Evolutionary conservation across 2,888 invertebrate genomes (phyloP).

Genomic region (Melanotus villosus): DNA sequence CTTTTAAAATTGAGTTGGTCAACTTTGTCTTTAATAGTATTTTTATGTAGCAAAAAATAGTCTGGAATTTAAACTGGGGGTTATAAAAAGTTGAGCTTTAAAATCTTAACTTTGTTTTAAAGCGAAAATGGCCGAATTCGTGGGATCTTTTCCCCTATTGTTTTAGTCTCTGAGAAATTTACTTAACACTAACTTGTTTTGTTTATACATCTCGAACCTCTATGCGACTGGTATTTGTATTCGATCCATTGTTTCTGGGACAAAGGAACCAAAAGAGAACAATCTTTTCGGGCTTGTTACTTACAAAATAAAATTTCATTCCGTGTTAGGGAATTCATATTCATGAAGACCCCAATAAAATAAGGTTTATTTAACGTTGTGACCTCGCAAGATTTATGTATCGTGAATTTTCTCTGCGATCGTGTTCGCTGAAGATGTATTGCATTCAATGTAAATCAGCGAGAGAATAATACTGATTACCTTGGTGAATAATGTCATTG

Average conservation of each 20-base stretch:
- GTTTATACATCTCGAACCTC: constrained; percentile 43
- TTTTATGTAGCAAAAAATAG: constrained; percentile 19
- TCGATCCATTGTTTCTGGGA: constrained; percentile 53
- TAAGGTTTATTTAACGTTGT: constrained; percentile 62
- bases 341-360: constrained; percentile 63
- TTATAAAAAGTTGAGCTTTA: constrained; percentile 24
- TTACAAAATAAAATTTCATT: constrained; percentile 56
- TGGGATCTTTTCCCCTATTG: constrained; percentile 38
- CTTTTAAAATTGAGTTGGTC: constrained; percentile 7
- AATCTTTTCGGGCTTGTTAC: constrained; percentile 51
- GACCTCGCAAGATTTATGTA: constrained; percentile 63
- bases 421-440: constrained; percentile 65
- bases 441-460: constrained; percentile 67
- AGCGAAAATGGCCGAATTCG: constrained; percentile 40
- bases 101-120: constrained; percentile 22
- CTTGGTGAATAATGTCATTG: constrained; percentile 60
- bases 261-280: constrained; percentile 51
- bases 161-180: constrained; percentile 41
- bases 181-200: constrained; percentile 44
- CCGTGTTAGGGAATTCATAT: constrained; percentile 60
- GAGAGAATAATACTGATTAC: constrained; percentile 65
- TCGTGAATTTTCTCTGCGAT: constrained; percentile 62
- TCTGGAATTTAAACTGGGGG: constrained; percentile 8
- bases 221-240: constrained; percentile 32
- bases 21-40: constrained; percentile 16